Evolutionary conservation across 2,888 invertebrate genomes (phyloP).

Genomic region (Muschampia plurimacula): DNA sequence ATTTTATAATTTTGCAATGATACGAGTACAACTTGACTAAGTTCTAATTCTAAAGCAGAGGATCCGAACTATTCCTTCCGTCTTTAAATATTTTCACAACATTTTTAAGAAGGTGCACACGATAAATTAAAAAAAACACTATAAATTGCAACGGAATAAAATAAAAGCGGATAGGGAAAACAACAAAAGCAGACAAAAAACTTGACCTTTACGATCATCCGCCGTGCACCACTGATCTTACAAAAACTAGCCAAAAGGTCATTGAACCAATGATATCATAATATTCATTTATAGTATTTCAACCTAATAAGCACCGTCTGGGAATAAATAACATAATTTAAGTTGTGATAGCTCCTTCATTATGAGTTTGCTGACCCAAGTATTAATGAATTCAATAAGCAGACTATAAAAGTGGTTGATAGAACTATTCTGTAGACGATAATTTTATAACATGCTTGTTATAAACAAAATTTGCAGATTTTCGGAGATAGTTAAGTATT

Average conservation of each 20-base stretch:
- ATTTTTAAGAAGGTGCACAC: too few relatives aligned
- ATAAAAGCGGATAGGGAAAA: constrained; percentile 1
- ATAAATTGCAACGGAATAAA: not conserved
- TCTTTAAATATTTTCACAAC: too few relatives aligned
- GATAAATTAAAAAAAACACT: not conserved
- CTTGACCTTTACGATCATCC: constrained; percentile 18
- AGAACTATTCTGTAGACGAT: too few relatives aligned
- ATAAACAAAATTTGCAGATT: too few relatives aligned
- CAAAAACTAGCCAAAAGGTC: constrained; percentile 12
- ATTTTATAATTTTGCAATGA: too few relatives aligned
- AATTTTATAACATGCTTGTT: too few relatives aligned
- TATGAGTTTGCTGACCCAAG: constrained; percentile 10
- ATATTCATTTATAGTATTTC: not conserved
- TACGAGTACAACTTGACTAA: too few relatives aligned
- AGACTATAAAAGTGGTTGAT: too few relatives aligned
- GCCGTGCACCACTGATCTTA: constrained; percentile 6
- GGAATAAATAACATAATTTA: not conserved
- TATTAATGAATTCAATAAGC: not conserved
- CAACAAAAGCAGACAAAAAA: constrained; percentile 2
- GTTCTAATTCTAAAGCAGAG: too few relatives aligned
- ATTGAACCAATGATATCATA: constrained; percentile 23
- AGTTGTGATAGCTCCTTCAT: not conserved
- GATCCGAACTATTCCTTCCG: too few relatives aligned
- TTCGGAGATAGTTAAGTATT: too few relatives aligned
- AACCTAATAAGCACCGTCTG: not conserved